Conservation (phyloP, 1,140 invertebrate genomes). For the Theocolax elegans region DNA sequence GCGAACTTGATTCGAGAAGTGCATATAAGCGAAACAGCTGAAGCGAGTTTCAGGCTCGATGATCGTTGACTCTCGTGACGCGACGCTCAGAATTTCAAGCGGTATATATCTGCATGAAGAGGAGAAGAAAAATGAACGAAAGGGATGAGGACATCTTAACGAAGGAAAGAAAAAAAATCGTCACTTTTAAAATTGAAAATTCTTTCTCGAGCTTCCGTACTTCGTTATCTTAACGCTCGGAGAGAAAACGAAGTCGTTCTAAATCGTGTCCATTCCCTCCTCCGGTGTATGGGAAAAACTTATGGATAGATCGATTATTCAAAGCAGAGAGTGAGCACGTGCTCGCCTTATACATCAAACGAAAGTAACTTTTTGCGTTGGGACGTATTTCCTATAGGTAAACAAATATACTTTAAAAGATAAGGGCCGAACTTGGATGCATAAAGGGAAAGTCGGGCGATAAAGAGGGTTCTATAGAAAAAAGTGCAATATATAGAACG, state of each 20-base stretch:
- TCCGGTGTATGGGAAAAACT: background rate
- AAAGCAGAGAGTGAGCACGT: too few relatives aligned
- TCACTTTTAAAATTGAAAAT: conserved; percentile 24
- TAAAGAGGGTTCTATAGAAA: conserved; percentile 1
- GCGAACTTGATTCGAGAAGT: conserved; percentile 9
- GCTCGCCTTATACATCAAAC: too few relatives aligned
- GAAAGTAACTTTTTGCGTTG: too few relatives aligned
- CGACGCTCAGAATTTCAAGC: conserved; percentile 18
- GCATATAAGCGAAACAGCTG: background rate
- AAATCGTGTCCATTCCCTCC: background rate
- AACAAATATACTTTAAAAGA: background rate
- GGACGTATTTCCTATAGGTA: too few relatives aligned
- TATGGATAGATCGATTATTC: background rate
- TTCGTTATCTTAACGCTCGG: background rate
- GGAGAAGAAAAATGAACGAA: background rate
- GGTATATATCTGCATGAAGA: background rate
- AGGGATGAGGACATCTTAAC: background rate
- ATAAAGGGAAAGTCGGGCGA: background rate
- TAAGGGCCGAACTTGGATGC: background rate
- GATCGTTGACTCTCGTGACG: conserved; percentile 21
- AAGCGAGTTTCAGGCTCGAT: background rate
- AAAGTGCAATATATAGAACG: background rate
- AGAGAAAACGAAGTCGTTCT: background rate
- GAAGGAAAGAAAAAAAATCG: background rate
- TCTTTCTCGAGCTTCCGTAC: background rate